Evolutionary conservation across 2,113 vertebrate species (phyloP), one percentile per base, ranked within the genome.

Genomic region (Herpetotheres cachinnans): DNA sequence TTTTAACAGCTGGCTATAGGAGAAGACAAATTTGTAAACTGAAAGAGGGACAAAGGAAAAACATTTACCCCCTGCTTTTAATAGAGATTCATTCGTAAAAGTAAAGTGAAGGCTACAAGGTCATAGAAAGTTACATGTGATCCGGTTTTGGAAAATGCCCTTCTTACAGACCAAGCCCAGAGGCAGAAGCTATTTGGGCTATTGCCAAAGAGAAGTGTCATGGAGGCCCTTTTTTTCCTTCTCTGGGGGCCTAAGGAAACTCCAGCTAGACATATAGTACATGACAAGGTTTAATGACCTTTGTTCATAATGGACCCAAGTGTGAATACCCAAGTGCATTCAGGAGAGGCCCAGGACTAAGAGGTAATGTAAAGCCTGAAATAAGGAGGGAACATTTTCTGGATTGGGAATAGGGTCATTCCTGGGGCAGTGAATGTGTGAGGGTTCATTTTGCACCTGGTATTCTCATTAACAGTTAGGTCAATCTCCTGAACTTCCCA

Each of bases 11-110:
- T 96, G 94, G 95, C 97, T 97, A 21, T 96, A 96, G 96, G 94
- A 95, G 95, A 97, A 97, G 96, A 97, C 95, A 96, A 97, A 97
- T 97, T 97, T 97, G 96, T 97, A 97, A 96, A 97, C 93, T 97
- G 96, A 95, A 96, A 95, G 95, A 97, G 71, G 86, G 84, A 97
- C 96, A 97, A 97, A 96, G 81, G 56, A 95, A 95, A 95, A 97
- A 97, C 96, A 96, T 97, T 97, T 97, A 97, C 95, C 95, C 97
- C 97, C 95, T 0, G 96, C 96, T 97, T 96, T 97, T 97, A 97
- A 95, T 82, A 96, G 97, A 95, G 92, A 84, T 97, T 95, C 95
- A 96, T 97, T 97, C 95, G 95, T 94, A 96, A 97, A 96, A 96
- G 94, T 97, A 90, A 95, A 95, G 89, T 2, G 34, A 95, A 90